Percentiles rank a stretch among this genome's conserved stretches.
phyloP scores from a whole-genome alignment of 1,140 invertebrate species.

The Sarcophaga peregrina region DNA sequence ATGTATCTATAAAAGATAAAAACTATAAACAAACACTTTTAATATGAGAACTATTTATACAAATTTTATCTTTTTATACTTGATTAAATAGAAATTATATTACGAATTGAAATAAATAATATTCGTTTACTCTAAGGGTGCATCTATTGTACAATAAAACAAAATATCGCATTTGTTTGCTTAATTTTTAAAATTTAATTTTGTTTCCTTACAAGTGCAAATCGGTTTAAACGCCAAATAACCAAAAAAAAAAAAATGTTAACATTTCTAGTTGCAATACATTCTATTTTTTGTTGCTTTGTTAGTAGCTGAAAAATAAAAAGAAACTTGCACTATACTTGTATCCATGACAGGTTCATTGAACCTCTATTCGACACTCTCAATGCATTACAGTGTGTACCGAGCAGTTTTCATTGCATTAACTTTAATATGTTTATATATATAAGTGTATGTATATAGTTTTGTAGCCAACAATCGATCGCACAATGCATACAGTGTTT shows the following conservation, averaged over 20 bases:
- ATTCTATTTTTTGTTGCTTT: background rate
- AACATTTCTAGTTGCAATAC: constrained; percentile 6
- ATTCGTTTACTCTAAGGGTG: no score
- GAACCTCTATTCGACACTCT: constrained; percentile 28
- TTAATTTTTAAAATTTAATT: no score
- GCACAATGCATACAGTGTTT: background rate
- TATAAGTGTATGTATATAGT: background rate
- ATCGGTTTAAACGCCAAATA: no score
- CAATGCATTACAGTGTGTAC: constrained; percentile 17
- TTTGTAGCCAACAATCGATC: background rate
- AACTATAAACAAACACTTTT: no score
- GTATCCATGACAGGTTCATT: constrained; percentile 48
- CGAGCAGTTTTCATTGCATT: constrained; percentile 17
- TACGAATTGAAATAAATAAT: no score
- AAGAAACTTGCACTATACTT: background rate
- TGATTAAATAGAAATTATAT: no score
- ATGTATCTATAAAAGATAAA: no score
- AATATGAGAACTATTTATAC: no score
- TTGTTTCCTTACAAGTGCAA: no score
- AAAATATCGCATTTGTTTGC: no score
- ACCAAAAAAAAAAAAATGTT: background rate
- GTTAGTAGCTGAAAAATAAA: background rate
- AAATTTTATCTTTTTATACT: no score
- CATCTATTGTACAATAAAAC: no score
- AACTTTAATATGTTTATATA: background rate